Conservation (phyloP, 2,113 vertebrate species). For the Pseudolaguvia tuberculata region DNA sequence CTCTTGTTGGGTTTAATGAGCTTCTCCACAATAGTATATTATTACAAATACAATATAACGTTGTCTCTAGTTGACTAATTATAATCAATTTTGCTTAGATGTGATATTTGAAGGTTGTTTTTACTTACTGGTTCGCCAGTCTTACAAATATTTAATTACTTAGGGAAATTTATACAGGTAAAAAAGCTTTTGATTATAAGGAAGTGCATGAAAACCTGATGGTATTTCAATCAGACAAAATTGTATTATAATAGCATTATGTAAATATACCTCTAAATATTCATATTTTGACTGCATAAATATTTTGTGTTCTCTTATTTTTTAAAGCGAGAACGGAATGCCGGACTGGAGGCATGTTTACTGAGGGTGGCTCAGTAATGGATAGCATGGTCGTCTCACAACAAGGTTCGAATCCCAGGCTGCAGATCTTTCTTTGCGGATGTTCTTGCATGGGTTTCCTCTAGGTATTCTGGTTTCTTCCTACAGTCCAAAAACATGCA, state of each 20-base stretch:
- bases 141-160: background rate
- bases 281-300: background rate
- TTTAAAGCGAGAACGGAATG: no score
- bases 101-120: background rate
- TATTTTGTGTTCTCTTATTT: background rate
- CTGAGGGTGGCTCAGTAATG: no score
- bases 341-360: no score
- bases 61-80: background rate
- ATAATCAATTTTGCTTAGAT: background rate
- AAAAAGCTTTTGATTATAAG: background rate
- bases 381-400: no score
- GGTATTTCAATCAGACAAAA: background rate
- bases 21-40: no score
- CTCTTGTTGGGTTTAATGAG: no score
- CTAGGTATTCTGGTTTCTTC: no score
- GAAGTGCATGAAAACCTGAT: background rate
- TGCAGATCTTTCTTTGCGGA: no score
- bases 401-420: no score
- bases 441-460: no score
- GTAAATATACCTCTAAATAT: background rate
- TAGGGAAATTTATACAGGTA: background rate
- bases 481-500: no score
- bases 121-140: background rate
- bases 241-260: background rate
- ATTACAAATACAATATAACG: background rate